Percentiles rank a stretch among this genome's conserved stretches.
Conservation (phyloP, 2,888 invertebrate species). For the Bombylius major region DNA sequence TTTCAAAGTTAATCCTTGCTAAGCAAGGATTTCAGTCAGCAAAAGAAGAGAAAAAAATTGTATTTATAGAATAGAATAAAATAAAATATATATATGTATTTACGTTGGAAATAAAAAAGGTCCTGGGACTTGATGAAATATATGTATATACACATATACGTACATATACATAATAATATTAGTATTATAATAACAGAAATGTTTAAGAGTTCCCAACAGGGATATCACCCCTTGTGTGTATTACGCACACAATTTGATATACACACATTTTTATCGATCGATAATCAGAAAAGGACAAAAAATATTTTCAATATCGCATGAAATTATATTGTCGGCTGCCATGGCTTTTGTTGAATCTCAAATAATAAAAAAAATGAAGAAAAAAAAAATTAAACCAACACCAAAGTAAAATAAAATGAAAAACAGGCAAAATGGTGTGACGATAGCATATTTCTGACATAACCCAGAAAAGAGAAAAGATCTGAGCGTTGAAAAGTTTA, state of each 20-base stretch:
- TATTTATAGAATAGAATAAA: too few relatives aligned
- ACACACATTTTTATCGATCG: not conserved
- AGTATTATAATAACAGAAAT: not conserved
- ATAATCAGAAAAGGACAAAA: conserved; percentile 4
- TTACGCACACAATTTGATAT: not conserved
- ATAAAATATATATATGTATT: too few relatives aligned
- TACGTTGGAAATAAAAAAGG: conserved; percentile 1
- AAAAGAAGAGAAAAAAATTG: not conserved
- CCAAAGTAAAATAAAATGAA: too few relatives aligned
- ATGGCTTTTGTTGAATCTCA: not conserved
- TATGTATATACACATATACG: not conserved
- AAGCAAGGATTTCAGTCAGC: conserved; percentile 5
- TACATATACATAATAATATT: not conserved
- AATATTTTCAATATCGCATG: not conserved
- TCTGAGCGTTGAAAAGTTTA: not conserved
- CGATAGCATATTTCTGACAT: not conserved
- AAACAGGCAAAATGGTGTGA: not conserved
- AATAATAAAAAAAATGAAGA: not conserved
- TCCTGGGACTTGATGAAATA: conserved; percentile 5
- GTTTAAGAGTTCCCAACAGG: conserved; percentile 5
- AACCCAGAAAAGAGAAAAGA: not conserved
- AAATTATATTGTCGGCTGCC: not conserved
- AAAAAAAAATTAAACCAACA: not conserved
- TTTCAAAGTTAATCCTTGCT: conserved; percentile 9
- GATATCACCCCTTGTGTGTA: conserved; percentile 1